Conservation (phyloP, 2,113 vertebrate genomes). For the Pampusana beccarii region DNA sequence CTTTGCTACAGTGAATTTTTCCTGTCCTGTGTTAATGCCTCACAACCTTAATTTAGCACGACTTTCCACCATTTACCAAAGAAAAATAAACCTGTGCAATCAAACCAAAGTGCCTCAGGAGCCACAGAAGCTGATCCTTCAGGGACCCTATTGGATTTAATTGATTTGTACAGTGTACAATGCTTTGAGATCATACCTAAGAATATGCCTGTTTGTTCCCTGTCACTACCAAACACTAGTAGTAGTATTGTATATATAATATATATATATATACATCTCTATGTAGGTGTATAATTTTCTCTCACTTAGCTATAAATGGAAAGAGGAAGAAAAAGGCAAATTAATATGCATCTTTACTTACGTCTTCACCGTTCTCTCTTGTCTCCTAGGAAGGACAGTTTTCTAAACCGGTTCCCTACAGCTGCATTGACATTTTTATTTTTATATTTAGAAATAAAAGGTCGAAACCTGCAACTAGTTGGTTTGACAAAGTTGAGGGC, state of each 20-base stretch:
- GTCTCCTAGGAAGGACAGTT: neutral
- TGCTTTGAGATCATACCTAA: neutral
- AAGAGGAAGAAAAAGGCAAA: neutral
- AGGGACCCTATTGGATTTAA: neutral
- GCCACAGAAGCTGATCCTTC: neutral
- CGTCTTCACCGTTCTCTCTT: neutral
- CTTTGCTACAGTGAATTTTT: neutral
- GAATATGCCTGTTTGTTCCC: neutral
- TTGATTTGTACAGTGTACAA: neutral
- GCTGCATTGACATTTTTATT: neutral
- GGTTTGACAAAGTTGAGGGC: neutral
- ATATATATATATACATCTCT: too few species aligned
- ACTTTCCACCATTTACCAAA: neutral
- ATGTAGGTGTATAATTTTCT: neutral
- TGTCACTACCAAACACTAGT: neutral
- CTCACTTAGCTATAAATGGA: neutral
- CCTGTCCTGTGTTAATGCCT: neutral
- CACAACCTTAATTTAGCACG: neutral
- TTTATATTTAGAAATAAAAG: conserved; percentile 13
- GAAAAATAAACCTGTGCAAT: neutral
- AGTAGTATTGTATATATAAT: too few species aligned
- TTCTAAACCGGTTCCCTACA: neutral
- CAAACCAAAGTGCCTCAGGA: neutral
- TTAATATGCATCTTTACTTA: neutral
- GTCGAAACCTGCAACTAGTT: neutral